Percentiles rank a stretch among this genome's conserved stretches.
Conservation (phyloP, 2,113 vertebrate species). For the Deroptyus accipitrinus region DNA sequence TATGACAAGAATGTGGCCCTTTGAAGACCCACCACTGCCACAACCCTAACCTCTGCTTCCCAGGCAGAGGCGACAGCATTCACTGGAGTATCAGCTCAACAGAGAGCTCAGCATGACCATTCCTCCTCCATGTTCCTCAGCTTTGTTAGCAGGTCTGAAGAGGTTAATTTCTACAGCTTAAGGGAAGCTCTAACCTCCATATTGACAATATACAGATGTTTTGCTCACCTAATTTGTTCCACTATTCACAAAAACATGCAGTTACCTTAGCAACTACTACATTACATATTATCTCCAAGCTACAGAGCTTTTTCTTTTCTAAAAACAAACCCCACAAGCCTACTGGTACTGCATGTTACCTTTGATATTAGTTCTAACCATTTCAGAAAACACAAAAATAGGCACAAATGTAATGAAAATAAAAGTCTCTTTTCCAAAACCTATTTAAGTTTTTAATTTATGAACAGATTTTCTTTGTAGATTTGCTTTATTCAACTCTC, state of each 20-base stretch:
- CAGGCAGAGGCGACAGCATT: accelerated
- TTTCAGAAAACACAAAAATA: slow-evolving; percentile 23
- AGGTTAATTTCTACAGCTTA: slow-evolving; percentile 36
- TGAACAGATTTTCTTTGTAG: not conserved
- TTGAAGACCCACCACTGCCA: not conserved
- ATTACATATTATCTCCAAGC: slow-evolving; percentile 73
- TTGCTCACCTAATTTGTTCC: slow-evolving; percentile 76
- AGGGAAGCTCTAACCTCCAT: slow-evolving; percentile 21
- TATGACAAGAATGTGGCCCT: accelerated
- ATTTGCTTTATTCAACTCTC: not conserved
- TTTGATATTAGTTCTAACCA: slow-evolving; percentile 28
- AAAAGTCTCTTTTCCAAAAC: not conserved
- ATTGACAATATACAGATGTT: slow-evolving; percentile 72
- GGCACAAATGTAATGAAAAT: not conserved
- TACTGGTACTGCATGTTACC: slow-evolving; percentile 30
- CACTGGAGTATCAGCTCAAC: accelerated
- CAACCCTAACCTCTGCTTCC: not conserved
- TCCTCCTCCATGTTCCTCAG: not conserved
- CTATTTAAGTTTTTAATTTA: not conserved
- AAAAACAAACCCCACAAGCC: slow-evolving; percentile 44
- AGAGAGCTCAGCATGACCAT: not conserved
- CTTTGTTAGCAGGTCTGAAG: not conserved
- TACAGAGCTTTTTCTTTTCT: slow-evolving; percentile 67
- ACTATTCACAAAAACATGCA: slow-evolving; percentile 64
- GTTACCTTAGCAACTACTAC: slow-evolving; percentile 77